Evolutionary conservation across 2,888 invertebrate genomes (phyloP).

Genomic region (Himalopsyche anomala): DNA sequence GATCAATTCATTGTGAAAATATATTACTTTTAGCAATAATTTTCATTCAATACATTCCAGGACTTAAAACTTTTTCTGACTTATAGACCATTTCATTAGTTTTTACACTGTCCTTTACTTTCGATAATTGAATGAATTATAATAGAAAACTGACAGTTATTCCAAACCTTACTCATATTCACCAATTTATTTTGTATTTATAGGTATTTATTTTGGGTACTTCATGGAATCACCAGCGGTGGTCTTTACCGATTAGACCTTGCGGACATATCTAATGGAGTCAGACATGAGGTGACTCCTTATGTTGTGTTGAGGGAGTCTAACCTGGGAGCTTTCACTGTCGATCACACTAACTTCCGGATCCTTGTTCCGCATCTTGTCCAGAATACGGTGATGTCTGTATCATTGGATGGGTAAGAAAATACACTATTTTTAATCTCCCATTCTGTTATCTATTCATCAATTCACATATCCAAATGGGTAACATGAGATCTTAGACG

Average conservation of each 20-base stretch:
- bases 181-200: slow-evolving; percentile 59
- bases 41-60: too few species aligned
- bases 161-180: background rate
- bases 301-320: slow-evolving; percentile 81
- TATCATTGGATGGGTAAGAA: slow-evolving; percentile 87
- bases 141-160: background rate
- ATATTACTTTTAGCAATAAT: too few species aligned
- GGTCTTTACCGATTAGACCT: slow-evolving; percentile 88
- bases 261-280: slow-evolving; percentile 85
- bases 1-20: too few species aligned
- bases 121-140: too few species aligned
- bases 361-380: slow-evolving; percentile 85
- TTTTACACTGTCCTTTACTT: background rate
- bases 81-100: too few species aligned
- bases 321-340: slow-evolving; percentile 87
- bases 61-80: too few species aligned
- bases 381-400: slow-evolving; percentile 86
- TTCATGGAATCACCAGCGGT: slow-evolving; percentile 76
- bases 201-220: slow-evolving; percentile 89
- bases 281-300: slow-evolving; percentile 82
- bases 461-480: background rate
- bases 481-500: too few species aligned
- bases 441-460: background rate
- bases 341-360: slow-evolving; percentile 89
- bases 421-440: background rate